Evolutionary conservation across 2,888 invertebrate genomes (phyloP).

Genomic region (Portevinia maculata): DNA sequence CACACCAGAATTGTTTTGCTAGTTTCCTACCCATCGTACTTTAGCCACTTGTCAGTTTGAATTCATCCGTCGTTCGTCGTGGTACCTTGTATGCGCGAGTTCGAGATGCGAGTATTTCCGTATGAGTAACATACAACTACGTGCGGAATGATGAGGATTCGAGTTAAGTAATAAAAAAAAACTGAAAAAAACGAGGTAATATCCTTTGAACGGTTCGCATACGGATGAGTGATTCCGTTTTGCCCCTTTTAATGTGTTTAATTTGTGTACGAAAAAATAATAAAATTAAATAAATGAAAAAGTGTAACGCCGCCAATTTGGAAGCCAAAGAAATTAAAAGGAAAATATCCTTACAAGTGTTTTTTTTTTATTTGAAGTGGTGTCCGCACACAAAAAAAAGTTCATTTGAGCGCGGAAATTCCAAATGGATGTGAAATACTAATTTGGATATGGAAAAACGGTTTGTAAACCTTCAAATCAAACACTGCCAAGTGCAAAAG

Average conservation of each 20-base stretch:
- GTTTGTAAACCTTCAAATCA: conserved; percentile 27
- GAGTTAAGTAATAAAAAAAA: conserved; percentile 51
- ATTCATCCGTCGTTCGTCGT: conserved; percentile 63
- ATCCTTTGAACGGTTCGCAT: conserved; percentile 55
- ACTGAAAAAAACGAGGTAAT: conserved; percentile 36
- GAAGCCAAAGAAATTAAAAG: conserved; percentile 28
- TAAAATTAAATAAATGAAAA: conserved; percentile 31
- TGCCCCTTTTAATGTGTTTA: conserved; percentile 64
- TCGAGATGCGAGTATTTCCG: not conserved
- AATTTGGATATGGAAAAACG: conserved; percentile 28
- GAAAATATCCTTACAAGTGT: conserved; percentile 43
- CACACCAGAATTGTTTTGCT: not conserved
- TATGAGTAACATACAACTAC: conserved; percentile 58
- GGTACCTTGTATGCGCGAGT: conserved; percentile 23
- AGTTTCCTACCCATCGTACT: conserved; percentile 50
- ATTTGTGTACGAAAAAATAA: conserved; percentile 38
- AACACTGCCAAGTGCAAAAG: conserved; percentile 53
- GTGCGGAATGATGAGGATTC: conserved; percentile 57
- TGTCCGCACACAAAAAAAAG: conserved; percentile 23
- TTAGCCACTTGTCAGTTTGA: conserved; percentile 72
- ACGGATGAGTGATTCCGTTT: conserved; percentile 66
- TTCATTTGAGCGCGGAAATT: conserved; percentile 65
- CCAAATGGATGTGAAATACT: conserved; percentile 29
- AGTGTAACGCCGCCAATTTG: conserved; percentile 28
- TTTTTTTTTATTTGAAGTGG: conserved; percentile 26